phyloP scores from a whole-genome alignment of 2,113 vertebrate species.

The Brachionichthys hirsutus region DNA sequence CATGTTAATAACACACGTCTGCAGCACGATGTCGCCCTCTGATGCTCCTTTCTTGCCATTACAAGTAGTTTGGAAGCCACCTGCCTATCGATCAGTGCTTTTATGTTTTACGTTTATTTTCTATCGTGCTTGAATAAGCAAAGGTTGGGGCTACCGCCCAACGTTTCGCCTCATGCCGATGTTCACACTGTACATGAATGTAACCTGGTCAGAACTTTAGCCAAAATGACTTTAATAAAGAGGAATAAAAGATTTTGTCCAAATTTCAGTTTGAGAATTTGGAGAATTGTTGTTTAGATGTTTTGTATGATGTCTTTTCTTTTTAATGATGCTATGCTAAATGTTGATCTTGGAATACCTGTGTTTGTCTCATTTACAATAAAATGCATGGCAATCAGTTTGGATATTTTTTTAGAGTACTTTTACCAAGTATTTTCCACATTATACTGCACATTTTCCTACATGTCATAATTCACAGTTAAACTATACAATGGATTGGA shows the following conservation, averaged over 20 bases:
- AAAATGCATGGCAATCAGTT: slow-evolving; percentile 73
- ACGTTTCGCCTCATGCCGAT: slow-evolving; percentile 70
- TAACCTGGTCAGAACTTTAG: slow-evolving; percentile 65
- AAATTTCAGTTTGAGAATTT: slow-evolving; percentile 48
- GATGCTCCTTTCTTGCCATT: not conserved
- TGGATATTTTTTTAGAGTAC: not conserved
- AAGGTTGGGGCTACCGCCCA: slow-evolving; percentile 47
- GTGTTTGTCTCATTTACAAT: slow-evolving; percentile 67
- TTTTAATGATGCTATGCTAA: slow-evolving; percentile 49
- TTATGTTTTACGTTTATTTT: slow-evolving; percentile 19
- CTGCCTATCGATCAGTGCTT: slow-evolving; percentile 12
- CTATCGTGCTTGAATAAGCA: slow-evolving; percentile 51
- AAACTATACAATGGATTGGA: no score
- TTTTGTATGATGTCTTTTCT: slow-evolving; percentile 53
- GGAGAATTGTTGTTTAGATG: slow-evolving; percentile 36
- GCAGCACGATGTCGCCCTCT: no score
- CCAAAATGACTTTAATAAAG: slow-evolving; percentile 63
- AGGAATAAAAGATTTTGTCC: slow-evolving; percentile 40
- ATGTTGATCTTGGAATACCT: slow-evolving; percentile 64
- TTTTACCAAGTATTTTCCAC: not conserved
- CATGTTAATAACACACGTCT: not conserved
- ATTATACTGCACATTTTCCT: no score
- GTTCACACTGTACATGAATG: slow-evolving; percentile 81
- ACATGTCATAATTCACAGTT: no score
- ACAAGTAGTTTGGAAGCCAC: no score